Percentiles rank a stretch among this genome's conserved stretches.
Evolutionary conservation across 2,888 invertebrate species (phyloP).

Genomic region (Hypsopygia costalis): DNA sequence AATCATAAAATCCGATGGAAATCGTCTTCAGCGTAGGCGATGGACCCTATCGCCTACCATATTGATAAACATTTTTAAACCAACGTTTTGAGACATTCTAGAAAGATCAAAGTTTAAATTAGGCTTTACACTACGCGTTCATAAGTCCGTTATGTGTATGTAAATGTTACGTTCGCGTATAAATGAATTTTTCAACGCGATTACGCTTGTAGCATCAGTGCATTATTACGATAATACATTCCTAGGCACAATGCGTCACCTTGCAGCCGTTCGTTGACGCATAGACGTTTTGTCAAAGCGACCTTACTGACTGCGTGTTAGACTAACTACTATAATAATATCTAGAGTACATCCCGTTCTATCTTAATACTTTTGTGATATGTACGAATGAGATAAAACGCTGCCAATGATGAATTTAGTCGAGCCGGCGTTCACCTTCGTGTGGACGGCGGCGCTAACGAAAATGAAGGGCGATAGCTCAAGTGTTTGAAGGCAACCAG

Average conservation of each 20-base stretch:
- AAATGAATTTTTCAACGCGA: constrained; percentile 37
- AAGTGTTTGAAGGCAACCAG: constrained; percentile 65
- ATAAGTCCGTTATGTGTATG: constrained; percentile 40
- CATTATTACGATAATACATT: constrained; percentile 68
- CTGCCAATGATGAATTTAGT: constrained; percentile 51
- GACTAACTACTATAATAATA: constrained; percentile 61
- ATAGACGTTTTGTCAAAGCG: constrained; percentile 74
- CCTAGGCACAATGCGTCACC: constrained; percentile 73
- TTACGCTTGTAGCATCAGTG: constrained; percentile 39
- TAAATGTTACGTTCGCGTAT: constrained; percentile 41
- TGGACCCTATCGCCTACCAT: too few relatives aligned
- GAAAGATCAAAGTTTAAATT: too few relatives aligned
- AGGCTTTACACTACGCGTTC: neutral
- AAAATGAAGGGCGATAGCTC: constrained; percentile 76
- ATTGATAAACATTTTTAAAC: too few relatives aligned
- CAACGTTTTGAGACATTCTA: too few relatives aligned
- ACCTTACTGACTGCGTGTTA: constrained; percentile 70
- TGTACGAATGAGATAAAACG: constrained; percentile 49
- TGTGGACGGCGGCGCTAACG: constrained; percentile 72
- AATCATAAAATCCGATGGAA: too few relatives aligned
- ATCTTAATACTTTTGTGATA: constrained; percentile 35
- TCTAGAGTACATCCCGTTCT: constrained; percentile 58
- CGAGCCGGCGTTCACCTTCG: constrained; percentile 63
- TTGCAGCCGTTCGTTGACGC: constrained; percentile 78
- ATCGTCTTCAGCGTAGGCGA: too few relatives aligned